Evolutionary conservation across 2,113 vertebrate species (phyloP).

Genomic region (Bos indicus): DNA sequence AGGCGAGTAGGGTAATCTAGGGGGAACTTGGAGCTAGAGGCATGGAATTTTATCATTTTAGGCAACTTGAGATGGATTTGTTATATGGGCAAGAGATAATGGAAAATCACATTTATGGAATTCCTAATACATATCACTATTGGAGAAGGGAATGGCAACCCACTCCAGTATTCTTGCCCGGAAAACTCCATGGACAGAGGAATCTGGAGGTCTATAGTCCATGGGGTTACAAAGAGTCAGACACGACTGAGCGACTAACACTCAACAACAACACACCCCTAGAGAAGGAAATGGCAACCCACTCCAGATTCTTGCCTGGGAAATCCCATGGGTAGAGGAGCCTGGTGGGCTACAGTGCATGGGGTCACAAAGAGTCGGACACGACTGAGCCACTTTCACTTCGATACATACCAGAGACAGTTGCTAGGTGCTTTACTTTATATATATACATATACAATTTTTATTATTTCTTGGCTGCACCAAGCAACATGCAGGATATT

Average conservation of each 20-base stretch:
- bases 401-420: neutral
- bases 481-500: neutral
- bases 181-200: neutral
- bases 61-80: neutral
- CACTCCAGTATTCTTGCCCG: neutral
- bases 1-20: accelerated
- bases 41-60: neutral
- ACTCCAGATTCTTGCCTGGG: too few relatives aligned
- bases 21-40: neutral
- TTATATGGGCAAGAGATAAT: neutral
- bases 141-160: neutral
- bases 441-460: neutral
- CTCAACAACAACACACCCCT: too few relatives aligned
- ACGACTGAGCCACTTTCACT: neutral
- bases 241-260: neutral
- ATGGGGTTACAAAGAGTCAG: neutral
- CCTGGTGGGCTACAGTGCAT: neutral
- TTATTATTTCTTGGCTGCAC: neutral
- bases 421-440: neutral
- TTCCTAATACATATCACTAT: neutral
- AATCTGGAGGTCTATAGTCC: neutral
- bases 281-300: too few relatives aligned
- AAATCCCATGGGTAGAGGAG: too few relatives aligned
- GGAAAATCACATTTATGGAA: neutral
- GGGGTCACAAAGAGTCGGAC: neutral